Evolutionary conservation across 2,113 vertebrate genomes (phyloP), one percentile per base, ranked within the genome.

Genomic region (Oryzias woworae): DNA sequence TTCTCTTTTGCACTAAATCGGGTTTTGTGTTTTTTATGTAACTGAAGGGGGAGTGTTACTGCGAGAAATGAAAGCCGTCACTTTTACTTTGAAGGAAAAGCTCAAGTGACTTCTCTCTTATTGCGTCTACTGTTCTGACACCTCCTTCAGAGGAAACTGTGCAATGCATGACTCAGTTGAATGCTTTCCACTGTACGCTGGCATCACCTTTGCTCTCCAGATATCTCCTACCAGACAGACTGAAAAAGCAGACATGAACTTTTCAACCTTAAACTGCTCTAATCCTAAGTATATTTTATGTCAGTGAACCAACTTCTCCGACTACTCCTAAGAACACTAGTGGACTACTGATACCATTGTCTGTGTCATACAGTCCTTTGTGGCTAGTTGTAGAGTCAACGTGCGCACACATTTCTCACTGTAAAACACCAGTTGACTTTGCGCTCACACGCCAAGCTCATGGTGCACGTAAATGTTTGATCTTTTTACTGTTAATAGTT

Each of bases 151-250:
- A 92, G 91, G 87, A 90, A 72, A 91, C 92, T 89, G 95, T 97
- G 95, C 95, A 96, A 95, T 96, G 95, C 93, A 94, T 94, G 92
- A 91, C 91, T 93, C 86, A 92, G 81, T 55, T 78, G 90, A 92
- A 91, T 90, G 91, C 80, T 81, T 79, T 88, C 79, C 85, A 85
- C 91, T 89, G 82, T 83, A 85, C 45, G 82, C 65, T 50, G 15
- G 59, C 15, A 4, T 62, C 73, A 47, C 43, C 52, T 56, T 36
- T 8, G 23, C 54, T 31, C 63, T 67, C 53, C 54, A 42, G n/a
- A 68, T 28, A 54, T 69, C 65, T 61, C 52, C 59, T 53, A 53
- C 53, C 66, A 71, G 66, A 71, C 75, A 24, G 79, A 83, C 74
- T 67, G 73, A 87, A 81, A 78, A 80, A 71, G 71, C 58, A 14